phyloP scores from a whole-genome alignment of 2,797 vertebrate genomes.

The Takifugu rubripes region DNA sequence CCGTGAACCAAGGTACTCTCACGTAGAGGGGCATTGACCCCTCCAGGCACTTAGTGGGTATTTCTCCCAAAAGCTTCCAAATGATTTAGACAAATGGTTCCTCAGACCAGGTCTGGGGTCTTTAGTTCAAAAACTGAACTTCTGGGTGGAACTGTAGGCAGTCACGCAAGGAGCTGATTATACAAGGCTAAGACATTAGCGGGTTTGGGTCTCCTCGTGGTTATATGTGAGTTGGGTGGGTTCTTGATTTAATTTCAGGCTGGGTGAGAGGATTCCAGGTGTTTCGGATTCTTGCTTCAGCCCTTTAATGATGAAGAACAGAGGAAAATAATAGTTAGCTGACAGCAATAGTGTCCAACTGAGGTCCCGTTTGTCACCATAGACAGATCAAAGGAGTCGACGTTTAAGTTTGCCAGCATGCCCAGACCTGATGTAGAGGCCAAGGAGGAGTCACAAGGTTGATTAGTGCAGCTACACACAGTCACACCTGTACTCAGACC shows the following conservation, averaged over 20 bases:
- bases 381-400: constrained; percentile 48
- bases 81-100: background rate
- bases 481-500: background rate
- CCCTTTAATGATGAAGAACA: constrained; percentile 6
- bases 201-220: no score
- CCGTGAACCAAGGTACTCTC: constrained; percentile 78
- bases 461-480: constrained; percentile 12
- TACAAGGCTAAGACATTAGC: no score
- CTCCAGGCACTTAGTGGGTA: no score
- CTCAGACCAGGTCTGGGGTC: no score
- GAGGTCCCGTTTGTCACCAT: constrained; percentile 40
- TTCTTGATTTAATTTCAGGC: no score
- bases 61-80: no score
- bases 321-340: constrained; percentile 14
- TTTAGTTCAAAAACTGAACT: no score
- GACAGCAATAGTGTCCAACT: constrained; percentile 17
- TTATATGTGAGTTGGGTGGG: no score
- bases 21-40: no score
- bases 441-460: constrained; percentile 26
- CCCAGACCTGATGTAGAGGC: constrained; percentile 29
- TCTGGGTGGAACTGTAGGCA: no score
- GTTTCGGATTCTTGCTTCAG: background rate
- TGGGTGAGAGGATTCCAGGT: background rate
- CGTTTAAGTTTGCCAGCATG: constrained; percentile 45
- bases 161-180: no score